These are phyloP conservation scores for Limosa lapponica DNA, from an alignment of 2,797 vertebrate genomes.

Conservation along the genomic window DNA sequence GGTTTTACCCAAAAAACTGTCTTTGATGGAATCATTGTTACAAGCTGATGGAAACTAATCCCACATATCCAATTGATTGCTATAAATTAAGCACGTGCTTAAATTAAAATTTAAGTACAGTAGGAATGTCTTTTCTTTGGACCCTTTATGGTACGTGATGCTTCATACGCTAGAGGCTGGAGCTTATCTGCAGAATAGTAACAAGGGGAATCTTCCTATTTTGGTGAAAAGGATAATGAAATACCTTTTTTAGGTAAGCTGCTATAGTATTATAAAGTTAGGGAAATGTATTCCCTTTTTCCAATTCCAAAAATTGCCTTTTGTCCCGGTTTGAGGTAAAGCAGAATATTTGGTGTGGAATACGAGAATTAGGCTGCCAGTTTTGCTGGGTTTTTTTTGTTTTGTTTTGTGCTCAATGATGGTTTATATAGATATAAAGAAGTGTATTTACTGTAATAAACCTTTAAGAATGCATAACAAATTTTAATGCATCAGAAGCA, in stretches of 20 bases:
- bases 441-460: background rate
- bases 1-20: background rate
- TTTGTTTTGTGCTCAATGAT: background rate
- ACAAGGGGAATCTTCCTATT: background rate
- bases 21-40: background rate
- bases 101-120: background rate
- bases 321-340: background rate
- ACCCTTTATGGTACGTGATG: background rate
- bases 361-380: background rate
- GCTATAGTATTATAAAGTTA: background rate
- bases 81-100: background rate
- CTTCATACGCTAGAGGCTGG: background rate
- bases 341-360: background rate
- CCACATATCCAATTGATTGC: background rate
- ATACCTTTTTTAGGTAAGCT: background rate
- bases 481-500: background rate
- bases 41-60: background rate
- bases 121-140: background rate
- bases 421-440: background rate
- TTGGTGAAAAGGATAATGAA: background rate
- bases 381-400: background rate
- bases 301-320: too few relatives aligned
- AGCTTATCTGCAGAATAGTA: background rate
- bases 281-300: background rate
- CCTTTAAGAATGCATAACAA: background rate